Base-by-base conservation (phyloP, 2,797 vertebrate species). In the Megaceryle alcyon region DNA sequence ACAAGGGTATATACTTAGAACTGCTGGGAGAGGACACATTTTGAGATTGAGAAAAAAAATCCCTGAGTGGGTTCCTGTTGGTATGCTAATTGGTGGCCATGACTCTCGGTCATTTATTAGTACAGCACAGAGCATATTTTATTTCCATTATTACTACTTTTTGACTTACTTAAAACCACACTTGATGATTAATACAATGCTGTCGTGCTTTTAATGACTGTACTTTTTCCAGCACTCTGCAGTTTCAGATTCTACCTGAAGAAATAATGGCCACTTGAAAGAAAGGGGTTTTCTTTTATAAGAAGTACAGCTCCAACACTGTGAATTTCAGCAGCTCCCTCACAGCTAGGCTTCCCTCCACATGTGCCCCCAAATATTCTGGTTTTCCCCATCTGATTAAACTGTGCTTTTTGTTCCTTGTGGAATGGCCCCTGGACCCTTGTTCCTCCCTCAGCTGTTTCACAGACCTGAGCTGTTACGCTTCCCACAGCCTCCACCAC, bases 231-330 rank as follows among this genome's bases (percentile, higher is more conserved):
- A 9, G 63, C 23, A 0, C 2, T 2, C 7, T 0, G 33, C 39
- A 3, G 35, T 6, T 31, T 25, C 11, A 4, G 53, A 1, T 54
- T 7, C 33, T 9, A 0, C 19, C 0, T 2, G 56, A 26, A 25
- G 8, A 14, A 3, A 0, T 0, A 3, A 12, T 1, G 18, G 18
- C 25, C 0, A 2, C 54, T 5, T 0, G 14, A 31, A 2, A 9
- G 8, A 3, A 3, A 2, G 4, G 7, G 8, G 2, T 3, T 51
- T n/a, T 4, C 28, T 12, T 6, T 21, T 4, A 0, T 1, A 7
- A 14, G 19, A 9, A 28, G 4, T 2, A 2, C 28, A 19, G 12
- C 23, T 4, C 6, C 25, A 16, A 10, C 17, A 3, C 37, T 1
- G 14, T 1, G 17, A 31, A 8, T 25, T 10, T 19, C 56, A 23